These are phyloP conservation scores for Maniola hyperantus DNA, from an alignment of 2,888 invertebrate genomes.

Conservation along the genomic window DNA sequence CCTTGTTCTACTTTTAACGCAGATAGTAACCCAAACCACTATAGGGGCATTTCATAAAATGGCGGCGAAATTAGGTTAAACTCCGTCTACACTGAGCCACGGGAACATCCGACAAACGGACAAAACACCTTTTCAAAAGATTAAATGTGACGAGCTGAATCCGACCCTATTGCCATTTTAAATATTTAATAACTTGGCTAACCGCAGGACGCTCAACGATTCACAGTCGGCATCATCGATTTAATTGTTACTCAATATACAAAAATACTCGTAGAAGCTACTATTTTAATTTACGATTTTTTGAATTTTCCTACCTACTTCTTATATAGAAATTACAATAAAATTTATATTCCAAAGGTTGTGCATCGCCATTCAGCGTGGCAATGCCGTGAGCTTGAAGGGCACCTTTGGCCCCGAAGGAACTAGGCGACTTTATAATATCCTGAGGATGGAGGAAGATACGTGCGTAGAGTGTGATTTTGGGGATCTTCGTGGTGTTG, in stretches of 20 bases:
- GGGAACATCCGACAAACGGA: conserved; percentile 40
- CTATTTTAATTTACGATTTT: not conserved
- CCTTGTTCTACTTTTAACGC: conserved; percentile 48
- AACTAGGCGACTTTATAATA: no score
- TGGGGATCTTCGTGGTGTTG: no score
- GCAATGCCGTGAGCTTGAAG: no score
- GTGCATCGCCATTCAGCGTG: no score
- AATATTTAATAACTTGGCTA: conserved; percentile 20
- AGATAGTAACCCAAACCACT: conserved; percentile 46
- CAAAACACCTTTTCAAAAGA: conserved; percentile 42
- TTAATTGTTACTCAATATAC: not conserved
- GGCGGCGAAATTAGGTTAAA: conserved; percentile 68
- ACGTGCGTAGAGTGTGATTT: no score
- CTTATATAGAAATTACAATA: no score
- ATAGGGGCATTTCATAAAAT: conserved; percentile 49
- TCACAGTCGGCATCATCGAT: conserved; percentile 2
- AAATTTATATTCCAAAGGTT: no score
- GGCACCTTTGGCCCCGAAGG: no score
- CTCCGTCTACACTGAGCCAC: conserved; percentile 42
- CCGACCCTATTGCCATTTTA: conserved; percentile 20
- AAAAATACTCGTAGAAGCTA: not conserved
- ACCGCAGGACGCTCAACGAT: conserved; percentile 7
- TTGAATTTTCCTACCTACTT: not conserved
- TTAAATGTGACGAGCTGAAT: conserved; percentile 36
- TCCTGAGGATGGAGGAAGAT: no score